Base-by-base conservation (phyloP, 2,797 vertebrate genomes). In the Gymnopithys bicolor region DNA sequence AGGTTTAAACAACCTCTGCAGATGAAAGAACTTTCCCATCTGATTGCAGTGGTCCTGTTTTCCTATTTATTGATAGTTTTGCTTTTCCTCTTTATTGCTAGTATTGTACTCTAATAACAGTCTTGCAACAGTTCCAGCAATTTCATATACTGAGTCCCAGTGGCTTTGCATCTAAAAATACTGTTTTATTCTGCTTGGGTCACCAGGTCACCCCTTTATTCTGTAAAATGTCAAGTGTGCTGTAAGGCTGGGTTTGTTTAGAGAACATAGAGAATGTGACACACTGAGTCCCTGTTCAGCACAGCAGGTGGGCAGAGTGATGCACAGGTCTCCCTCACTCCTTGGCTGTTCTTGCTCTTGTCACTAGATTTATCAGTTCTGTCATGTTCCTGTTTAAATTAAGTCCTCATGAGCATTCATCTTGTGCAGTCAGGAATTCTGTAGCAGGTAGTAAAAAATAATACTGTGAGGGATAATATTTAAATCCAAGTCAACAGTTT, bases 301-400 rank as follows among this genome's bases (percentile, higher is more conserved):
- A 1, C 64, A 32, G 45, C 1, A 2, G 41, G 19, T 19, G 3
- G 45, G 13, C 76, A 56, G 77, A 74, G 11, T 53, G 79, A 75
- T 1, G 0, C 64, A 13, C 60, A 74, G 37, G 30, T 67, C 35
- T 88, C 51, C 53, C 85, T 90, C 41, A 27, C 59, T 59, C 49
- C 19, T 17, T 87, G 69, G 23, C 81, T 28, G 0, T 58, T 85
- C n/a, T 41, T 86, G 51, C 56, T 81, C 68, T 22, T 92, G 88
- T 83, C 87, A 58, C 71, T 32, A 53, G 53, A 70, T 90, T 89
- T 87, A 91, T 88, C 90, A 86, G 6, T 84, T 90, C 80, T 79
- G 49, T 89, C 81, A 13, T 90, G 59, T 58, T 64, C 30, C 28
- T 28, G 19, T 80, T 89, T 60, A 80, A 89, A 87, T 89, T 33